Evolutionary conservation across 2,113 vertebrate species (phyloP).

Genomic region (Colossoma macropomum): DNA sequence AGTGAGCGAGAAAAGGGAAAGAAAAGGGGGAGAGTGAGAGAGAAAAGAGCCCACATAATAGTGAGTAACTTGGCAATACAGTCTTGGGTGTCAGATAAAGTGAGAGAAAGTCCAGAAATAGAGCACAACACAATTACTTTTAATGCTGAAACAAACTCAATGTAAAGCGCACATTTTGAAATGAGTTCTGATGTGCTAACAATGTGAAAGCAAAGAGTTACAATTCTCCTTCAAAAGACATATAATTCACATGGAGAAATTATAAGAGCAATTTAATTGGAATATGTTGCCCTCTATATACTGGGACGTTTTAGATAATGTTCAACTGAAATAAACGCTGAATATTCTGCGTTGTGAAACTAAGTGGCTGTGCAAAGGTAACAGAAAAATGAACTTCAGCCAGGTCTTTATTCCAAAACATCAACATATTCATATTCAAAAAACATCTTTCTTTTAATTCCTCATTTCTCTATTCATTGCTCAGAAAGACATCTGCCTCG

Average conservation of each 20-base stretch:
- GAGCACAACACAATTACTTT: neutral
- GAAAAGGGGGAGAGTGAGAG: no score
- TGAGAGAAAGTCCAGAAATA: neutral
- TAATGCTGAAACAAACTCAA: neutral
- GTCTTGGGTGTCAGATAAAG: neutral
- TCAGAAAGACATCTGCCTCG: neutral
- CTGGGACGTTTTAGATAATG: neutral
- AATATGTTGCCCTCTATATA: no score
- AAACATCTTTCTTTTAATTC: no score
- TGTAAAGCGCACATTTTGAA: no score
- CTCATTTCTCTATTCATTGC: neutral
- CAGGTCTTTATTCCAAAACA: neutral
- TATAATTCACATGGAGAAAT: no score
- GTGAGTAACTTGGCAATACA: no score
- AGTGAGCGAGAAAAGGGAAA: neutral
- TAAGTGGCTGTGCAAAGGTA: neutral
- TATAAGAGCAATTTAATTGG: no score
- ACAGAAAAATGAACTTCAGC: neutral
- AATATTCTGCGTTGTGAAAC: neutral
- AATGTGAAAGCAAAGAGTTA: no score
- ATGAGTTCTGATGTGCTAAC: no score
- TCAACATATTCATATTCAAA: neutral
- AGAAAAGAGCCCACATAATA: neutral
- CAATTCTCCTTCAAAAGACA: no score
- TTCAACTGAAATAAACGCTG: neutral